Conservation (phyloP, 1,140 invertebrate genomes). For the Palaemon carinicauda region DNA sequence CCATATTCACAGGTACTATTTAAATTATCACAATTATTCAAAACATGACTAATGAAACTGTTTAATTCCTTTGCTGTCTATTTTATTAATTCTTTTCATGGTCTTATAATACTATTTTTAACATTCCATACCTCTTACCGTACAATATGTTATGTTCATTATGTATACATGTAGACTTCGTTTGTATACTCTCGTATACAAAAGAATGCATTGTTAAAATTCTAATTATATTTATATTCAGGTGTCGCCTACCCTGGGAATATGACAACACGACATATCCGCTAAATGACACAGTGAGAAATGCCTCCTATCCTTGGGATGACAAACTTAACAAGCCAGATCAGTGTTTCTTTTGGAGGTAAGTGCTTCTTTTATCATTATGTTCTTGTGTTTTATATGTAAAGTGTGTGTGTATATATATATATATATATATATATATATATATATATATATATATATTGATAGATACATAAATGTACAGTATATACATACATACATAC, state of each 20-base stretch:
- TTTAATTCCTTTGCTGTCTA: too few species aligned
- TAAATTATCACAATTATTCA: too few species aligned
- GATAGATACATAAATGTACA: neutral
- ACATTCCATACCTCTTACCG: too few species aligned
- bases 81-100: too few species aligned
- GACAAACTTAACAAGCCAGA: neutral
- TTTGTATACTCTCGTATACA: too few species aligned
- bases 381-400: neutral
- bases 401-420: neutral
- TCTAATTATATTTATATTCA: too few species aligned
- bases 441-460: neutral
- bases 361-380: neutral
- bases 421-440: neutral
- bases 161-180: too few species aligned
- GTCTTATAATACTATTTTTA: too few species aligned
- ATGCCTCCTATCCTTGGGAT: neutral
- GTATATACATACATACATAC: neutral
- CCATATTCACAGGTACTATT: too few species aligned
- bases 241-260: slow-evolving; percentile 33
- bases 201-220: too few species aligned
- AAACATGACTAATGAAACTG: too few species aligned
- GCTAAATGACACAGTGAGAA: neutral
- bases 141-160: too few species aligned
- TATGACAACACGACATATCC: slow-evolving; percentile 22
- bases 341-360: slow-evolving; percentile 35